Conservation (phyloP, 2,113 vertebrate species). For the Gnathonemus longibarbis region DNA sequence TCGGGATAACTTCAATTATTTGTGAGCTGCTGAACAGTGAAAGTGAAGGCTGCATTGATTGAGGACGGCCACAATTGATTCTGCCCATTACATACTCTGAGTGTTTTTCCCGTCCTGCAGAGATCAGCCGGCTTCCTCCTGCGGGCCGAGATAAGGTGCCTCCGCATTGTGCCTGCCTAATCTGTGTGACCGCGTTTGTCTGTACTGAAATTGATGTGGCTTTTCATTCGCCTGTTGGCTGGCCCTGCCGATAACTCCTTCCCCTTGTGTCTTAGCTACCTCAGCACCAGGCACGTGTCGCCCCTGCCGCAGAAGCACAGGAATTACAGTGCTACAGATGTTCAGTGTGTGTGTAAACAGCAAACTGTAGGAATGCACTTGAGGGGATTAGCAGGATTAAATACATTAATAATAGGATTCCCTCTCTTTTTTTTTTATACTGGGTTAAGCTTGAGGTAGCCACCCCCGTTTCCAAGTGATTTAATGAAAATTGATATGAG, state of each 20-base stretch:
- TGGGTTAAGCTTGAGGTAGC: neutral
- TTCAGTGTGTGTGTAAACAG: conserved; percentile 40
- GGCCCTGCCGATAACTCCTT: conserved; percentile 81
- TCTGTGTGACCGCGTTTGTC: conserved; percentile 99
- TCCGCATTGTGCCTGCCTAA: conserved; percentile 99
- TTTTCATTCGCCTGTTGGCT: conserved; percentile 93
- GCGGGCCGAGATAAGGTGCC: conserved; percentile 97
- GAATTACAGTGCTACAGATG: conserved; percentile 66
- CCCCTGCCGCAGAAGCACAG: conserved; percentile 40
- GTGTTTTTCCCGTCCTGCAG: conserved; percentile 97
- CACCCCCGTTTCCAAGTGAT: neutral
- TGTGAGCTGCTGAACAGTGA: conserved; percentile 98
- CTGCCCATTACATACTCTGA: conserved; percentile 99
- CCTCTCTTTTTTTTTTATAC: neutral
- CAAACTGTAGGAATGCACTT: neutral
- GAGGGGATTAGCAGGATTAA: conserved; percentile 36
- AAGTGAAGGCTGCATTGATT: conserved; percentile 98
- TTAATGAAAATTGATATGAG: conserved; percentile 7
- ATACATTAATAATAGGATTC: conserved; percentile 30
- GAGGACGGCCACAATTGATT: conserved; percentile 99
- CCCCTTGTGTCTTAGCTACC: conserved; percentile 66
- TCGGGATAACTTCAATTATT: conserved; percentile 99
- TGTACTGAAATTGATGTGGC: conserved; percentile 99
- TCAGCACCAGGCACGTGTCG: conserved; percentile 43
- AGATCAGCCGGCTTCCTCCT: conserved; percentile 99